A percentile compares a stretch with the other conserved stretches of the same genome.
phyloP scores from a whole-genome alignment of 2,797 vertebrate species.

The Alectoris magna region DNA sequence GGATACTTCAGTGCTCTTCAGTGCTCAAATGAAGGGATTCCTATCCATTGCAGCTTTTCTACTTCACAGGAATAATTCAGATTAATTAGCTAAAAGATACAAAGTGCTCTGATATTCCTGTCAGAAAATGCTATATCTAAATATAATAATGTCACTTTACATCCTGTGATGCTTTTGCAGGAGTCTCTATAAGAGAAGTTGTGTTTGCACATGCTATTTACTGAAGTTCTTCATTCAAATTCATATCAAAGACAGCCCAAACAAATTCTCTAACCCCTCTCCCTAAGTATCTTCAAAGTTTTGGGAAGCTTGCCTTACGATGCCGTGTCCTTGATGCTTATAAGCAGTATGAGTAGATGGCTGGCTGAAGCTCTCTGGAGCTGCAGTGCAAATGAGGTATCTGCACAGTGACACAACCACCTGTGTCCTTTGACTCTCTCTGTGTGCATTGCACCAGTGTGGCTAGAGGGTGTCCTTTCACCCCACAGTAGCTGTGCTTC shows the following conservation, averaged over 20 bases:
- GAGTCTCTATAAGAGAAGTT: neutral
- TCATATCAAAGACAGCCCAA: neutral
- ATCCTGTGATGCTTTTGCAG: neutral
- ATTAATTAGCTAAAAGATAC: neutral
- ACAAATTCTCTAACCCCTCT: neutral
- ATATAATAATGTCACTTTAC: neutral
- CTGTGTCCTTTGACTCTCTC: neutral
- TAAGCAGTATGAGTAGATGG: accelerated
- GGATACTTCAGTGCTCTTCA: accelerated
- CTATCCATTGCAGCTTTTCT: neutral
- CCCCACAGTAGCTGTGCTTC: neutral
- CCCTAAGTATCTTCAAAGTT: neutral
- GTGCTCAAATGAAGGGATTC: neutral
- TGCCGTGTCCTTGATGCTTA: neutral
- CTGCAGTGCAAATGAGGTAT: accelerated
- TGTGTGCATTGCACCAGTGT: accelerated
- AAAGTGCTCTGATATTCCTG: neutral
- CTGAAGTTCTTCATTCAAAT: neutral
- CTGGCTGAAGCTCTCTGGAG: accelerated
- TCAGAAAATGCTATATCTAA: neutral
- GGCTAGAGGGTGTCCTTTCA: neutral
- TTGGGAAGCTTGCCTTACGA: neutral
- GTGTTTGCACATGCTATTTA: neutral
- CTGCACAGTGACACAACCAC: neutral
- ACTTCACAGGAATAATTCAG: neutral